Conservation (phyloP, 2,888 invertebrate genomes). For the Elgonia sp. region DNA sequence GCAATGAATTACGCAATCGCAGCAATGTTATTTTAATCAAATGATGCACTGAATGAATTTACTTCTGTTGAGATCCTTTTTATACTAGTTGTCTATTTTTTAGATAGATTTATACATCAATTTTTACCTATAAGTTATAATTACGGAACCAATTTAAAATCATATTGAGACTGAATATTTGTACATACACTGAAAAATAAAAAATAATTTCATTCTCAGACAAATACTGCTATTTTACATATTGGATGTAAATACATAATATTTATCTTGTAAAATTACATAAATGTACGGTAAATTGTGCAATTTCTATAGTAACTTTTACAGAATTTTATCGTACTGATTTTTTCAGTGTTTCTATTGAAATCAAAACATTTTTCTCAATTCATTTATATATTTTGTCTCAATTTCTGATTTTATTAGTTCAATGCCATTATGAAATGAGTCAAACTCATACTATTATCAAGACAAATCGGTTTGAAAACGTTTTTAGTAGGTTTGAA, state of each 20-base stretch:
- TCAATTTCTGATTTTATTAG: constrained; percentile 7
- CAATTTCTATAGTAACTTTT: no score
- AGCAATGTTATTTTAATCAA: constrained; percentile 44
- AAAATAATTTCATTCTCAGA: no score
- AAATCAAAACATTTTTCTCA: neutral
- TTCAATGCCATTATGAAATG: constrained; percentile 29
- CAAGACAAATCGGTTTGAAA: no score
- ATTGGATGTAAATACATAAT: no score
- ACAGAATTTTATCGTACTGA: no score
- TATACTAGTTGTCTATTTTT: constrained; percentile 42
- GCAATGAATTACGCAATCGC: constrained; percentile 49
- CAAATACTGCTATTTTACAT: no score
- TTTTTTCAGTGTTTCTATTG: no score
- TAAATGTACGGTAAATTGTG: no score
- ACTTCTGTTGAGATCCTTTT: constrained; percentile 48
- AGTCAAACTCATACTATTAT: constrained; percentile 24
- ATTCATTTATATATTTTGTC: constrained; percentile 20
- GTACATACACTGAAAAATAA: no score
- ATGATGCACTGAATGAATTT: constrained; percentile 34
- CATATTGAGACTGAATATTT: constrained; percentile 29
- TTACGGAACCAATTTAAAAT: neutral
- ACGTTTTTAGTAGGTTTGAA: no score
- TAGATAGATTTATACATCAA: constrained; percentile 38
- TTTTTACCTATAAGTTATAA: neutral
- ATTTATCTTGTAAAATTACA: no score